Evolutionary conservation across 2,797 vertebrate species (phyloP).

Genomic region (Menidia menidia): DNA sequence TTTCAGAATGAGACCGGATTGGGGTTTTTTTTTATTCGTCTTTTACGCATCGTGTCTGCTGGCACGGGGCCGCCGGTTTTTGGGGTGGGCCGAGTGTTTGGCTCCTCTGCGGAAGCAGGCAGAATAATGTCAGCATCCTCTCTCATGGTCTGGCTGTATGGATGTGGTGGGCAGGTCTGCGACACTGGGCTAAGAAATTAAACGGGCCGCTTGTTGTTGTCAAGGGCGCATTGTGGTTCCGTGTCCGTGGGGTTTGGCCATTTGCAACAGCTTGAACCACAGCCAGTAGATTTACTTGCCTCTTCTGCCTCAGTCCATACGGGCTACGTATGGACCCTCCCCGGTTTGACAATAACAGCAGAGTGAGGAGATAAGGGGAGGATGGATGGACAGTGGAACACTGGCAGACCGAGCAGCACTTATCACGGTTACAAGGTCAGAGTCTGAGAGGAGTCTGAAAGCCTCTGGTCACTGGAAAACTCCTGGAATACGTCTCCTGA

Average conservation of each 20-base stretch:
- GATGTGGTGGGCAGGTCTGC: conserved; percentile 1
- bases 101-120: conserved; percentile 25
- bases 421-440: background rate
- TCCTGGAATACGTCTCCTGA: too few species aligned
- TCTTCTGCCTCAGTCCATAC: background rate
- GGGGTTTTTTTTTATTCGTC: background rate
- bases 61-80: conserved; percentile 27
- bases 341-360: background rate
- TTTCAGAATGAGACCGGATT: too few species aligned
- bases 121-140: conserved; percentile 13
- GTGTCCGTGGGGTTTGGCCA: background rate
- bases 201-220: background rate
- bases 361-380: background rate
- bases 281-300: background rate
- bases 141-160: background rate
- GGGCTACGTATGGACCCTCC: background rate
- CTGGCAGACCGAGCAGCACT: too few species aligned
- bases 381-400: too few species aligned
- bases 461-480: background rate
- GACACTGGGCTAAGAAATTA: background rate
- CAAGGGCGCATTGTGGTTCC: background rate
- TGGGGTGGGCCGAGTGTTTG: conserved; percentile 41
- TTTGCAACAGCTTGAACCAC: background rate
- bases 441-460: background rate
- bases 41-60: background rate